Percentiles rank a stretch among this genome's conserved stretches.
Conservation (phyloP, 2,888 invertebrate species). For the Pasiphila rectangulata region DNA sequence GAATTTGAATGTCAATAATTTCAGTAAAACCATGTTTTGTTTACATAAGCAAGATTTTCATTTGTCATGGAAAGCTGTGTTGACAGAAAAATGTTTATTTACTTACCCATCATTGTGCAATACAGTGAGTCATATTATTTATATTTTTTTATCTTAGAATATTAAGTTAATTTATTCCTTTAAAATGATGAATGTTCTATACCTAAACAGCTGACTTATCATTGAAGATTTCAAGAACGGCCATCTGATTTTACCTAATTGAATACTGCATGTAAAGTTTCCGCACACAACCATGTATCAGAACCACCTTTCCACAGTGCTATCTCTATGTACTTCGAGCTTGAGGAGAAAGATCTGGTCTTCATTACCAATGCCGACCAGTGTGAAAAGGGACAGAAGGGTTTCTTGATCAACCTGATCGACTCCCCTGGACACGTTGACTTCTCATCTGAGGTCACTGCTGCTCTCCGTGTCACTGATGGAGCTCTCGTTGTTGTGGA, state of each 20-base stretch:
- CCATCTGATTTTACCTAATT: slow-evolving; percentile 66
- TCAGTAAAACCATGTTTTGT: neutral
- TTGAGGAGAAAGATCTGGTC: slow-evolving; percentile 95
- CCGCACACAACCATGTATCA: slow-evolving; percentile 5
- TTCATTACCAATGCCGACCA: slow-evolving; percentile 96
- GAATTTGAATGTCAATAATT: neutral
- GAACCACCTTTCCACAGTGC: slow-evolving; percentile 83
- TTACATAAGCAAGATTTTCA: too few relatives aligned
- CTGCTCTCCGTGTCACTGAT: slow-evolving; percentile 99
- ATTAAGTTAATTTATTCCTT: neutral
- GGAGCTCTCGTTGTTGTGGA: slow-evolving; percentile 99
- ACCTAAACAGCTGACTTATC: slow-evolving; percentile 65
- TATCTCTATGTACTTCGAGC: slow-evolving; percentile 99
- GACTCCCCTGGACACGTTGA: slow-evolving; percentile 99
- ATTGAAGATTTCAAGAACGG: slow-evolving; percentile 79
- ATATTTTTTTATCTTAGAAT: neutral
- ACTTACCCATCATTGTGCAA: slow-evolving; percentile 16
- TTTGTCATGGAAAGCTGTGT: neutral
- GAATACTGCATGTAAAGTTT: neutral
- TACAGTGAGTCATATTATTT: slow-evolving; percentile 1
- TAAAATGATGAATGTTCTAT: slow-evolving; percentile 79
- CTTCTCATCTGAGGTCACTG: slow-evolving; percentile 99
- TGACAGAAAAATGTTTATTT: slow-evolving; percentile 6
- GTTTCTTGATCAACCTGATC: slow-evolving; percentile 99
- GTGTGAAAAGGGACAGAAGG: slow-evolving; percentile 93